Evolutionary conservation across 2,888 invertebrate species (phyloP).

Genomic region (Pachycephus smyrnensis): DNA sequence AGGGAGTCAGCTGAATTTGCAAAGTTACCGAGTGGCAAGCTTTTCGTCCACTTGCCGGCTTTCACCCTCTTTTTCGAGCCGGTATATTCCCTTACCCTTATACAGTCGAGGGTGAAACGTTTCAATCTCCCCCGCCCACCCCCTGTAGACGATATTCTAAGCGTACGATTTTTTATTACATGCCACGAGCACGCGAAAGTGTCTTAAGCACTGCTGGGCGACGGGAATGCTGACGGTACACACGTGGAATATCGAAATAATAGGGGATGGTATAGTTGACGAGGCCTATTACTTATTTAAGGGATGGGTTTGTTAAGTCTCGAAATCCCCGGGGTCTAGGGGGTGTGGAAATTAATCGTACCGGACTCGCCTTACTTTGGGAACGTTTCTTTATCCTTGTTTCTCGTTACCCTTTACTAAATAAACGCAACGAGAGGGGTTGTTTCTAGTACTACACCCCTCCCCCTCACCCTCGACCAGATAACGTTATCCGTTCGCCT

Average conservation of each 20-base stretch:
- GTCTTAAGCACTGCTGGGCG: too few species aligned
- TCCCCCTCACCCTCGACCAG: not conserved
- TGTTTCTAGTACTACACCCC: not conserved
- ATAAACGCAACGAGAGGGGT: not conserved
- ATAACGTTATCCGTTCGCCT: not conserved
- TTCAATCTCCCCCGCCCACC: not conserved
- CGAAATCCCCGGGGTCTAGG: not conserved
- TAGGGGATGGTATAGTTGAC: not conserved
- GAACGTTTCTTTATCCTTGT: not conserved
- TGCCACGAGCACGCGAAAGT: not conserved
- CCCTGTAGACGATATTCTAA: not conserved
- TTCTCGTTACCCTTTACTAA: not conserved
- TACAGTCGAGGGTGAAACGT: not conserved
- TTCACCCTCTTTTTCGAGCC: not conserved
- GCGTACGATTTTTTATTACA: not conserved
- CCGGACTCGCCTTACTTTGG: not conserved
- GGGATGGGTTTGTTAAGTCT: not conserved
- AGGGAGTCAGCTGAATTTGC: not conserved
- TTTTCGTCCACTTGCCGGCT: not conserved
- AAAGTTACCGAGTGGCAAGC: not conserved
- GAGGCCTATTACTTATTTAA: not conserved
- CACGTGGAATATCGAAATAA: not conserved
- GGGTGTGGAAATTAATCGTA: not conserved
- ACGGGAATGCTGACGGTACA: not conserved
- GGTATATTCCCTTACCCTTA: not conserved